Percentiles rank a stretch among this genome's conserved stretches.
These are phyloP conservation scores for Euleptes europaea DNA, from an alignment of 2,113 vertebrate genomes.

Conservation along the genomic window DNA sequence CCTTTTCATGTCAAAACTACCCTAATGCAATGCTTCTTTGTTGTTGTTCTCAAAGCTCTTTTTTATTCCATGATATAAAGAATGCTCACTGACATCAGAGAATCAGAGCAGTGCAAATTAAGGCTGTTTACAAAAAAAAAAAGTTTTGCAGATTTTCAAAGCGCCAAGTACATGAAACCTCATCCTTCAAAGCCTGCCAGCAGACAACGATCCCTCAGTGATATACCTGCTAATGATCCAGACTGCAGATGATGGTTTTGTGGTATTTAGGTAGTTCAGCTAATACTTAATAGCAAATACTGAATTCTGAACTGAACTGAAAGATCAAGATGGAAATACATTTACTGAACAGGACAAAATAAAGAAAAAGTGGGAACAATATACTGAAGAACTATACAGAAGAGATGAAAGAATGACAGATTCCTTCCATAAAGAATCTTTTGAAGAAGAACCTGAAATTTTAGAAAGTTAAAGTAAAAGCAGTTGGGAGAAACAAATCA, in stretches of 20 bases:
- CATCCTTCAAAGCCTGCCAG: background rate
- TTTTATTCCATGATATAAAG: slow-evolving; percentile 17
- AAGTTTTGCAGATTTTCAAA: slow-evolving; percentile 24
- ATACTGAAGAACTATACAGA: too few relatives aligned
- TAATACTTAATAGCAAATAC: background rate
- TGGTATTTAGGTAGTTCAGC: background rate
- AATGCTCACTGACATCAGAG: background rate
- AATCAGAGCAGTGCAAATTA: slow-evolving; percentile 9
- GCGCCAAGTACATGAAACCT: fast-evolving
- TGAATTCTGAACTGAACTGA: too few relatives aligned
- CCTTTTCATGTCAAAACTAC: background rate
- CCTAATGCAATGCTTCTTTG: fast-evolving
- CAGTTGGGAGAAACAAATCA: too few relatives aligned
- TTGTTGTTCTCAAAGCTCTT: background rate
- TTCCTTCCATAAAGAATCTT: too few relatives aligned
- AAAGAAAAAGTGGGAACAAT: too few relatives aligned
- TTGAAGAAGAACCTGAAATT: too few relatives aligned
- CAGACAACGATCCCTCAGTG: background rate
- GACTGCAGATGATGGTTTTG: background rate
- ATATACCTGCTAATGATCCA: background rate
- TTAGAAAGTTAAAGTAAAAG: too few relatives aligned
- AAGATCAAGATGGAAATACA: background rate
- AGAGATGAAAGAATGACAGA: too few relatives aligned
- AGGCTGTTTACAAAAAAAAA: background rate
- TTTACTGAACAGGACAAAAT: too few relatives aligned